These are phyloP conservation scores for Oxystoma pomonae DNA, from an alignment of 2,888 invertebrate species.

Conservation along the genomic window DNA sequence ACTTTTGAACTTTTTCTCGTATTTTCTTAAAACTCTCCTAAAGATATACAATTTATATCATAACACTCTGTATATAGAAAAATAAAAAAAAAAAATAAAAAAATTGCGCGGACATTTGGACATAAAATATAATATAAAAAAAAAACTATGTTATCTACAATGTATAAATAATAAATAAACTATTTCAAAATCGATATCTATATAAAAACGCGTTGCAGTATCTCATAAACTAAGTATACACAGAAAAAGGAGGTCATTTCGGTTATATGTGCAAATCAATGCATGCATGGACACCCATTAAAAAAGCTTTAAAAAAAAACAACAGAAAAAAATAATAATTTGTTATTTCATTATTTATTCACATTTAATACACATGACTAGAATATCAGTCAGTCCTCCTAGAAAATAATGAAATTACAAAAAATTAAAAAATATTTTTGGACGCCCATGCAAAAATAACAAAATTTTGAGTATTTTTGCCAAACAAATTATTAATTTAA, in stretches of 20 bases:
- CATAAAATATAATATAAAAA: constrained; percentile 31
- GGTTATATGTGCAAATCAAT: constrained; percentile 40
- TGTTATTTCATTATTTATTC: neutral
- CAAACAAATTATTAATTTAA: constrained; percentile 13
- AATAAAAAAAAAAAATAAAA: constrained; percentile 30
- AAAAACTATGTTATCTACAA: constrained; percentile 47
- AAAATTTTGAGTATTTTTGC: constrained; percentile 18
- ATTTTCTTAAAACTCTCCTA: too few relatives aligned
- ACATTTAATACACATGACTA: neutral
- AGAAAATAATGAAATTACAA: neutral
- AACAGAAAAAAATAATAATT: constrained; percentile 18
- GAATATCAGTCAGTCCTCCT: neutral
- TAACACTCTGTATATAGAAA: constrained; percentile 22
- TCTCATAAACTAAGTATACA: constrained; percentile 44
- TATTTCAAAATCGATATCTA: constrained; percentile 38
- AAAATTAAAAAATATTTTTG: neutral
- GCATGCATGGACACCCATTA: constrained; percentile 24
- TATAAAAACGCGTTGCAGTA: constrained; percentile 41
- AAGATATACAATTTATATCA: constrained; percentile 3
- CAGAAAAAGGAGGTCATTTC: constrained; percentile 47
- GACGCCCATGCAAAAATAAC: neutral
- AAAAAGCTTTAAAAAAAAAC: constrained; percentile 33
- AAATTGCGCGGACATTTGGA: constrained; percentile 18
- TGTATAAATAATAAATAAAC: constrained; percentile 52
- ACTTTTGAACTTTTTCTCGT: too few relatives aligned